Conservation (phyloP, 2,797 vertebrate genomes). For the Microctenopoma steveboyesi region DNA sequence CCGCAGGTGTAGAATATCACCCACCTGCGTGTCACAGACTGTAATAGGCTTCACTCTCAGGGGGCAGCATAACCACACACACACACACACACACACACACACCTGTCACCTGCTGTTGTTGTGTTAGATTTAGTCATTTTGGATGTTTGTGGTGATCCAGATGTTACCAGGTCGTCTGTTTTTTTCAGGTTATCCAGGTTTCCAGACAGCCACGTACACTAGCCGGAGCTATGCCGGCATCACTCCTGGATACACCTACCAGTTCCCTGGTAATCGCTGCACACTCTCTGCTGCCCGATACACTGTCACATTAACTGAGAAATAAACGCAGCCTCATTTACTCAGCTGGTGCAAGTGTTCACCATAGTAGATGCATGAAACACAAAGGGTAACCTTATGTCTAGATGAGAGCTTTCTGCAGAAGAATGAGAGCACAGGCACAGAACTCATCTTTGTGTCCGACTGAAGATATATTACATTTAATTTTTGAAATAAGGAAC, state of each 20-base stretch:
- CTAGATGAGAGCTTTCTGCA: not conserved
- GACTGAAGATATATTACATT: not conserved
- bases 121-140: not conserved
- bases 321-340: slow-evolving; percentile 1
- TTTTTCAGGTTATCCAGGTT: slow-evolving; percentile 93
- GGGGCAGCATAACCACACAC: slow-evolving; percentile 28
- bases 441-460: not conserved
- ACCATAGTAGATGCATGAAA: not conserved
- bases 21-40: slow-evolving; percentile 47
- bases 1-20: slow-evolving; percentile 60
- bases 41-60: slow-evolving; percentile 20
- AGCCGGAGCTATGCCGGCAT: slow-evolving; percentile 97
- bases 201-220: slow-evolving; percentile 98
- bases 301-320: slow-evolving; percentile 4
- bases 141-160: not conserved
- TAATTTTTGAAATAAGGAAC: not conserved
- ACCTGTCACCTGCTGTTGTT: not conserved
- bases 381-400: not conserved
- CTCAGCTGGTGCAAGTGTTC: not conserved
- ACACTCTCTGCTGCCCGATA: slow-evolving; percentile 21
- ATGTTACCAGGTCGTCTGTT: slow-evolving; percentile 17
- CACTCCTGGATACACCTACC: slow-evolving; percentile 98
- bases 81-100: slow-evolving; percentile 10
- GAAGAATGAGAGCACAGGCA: not conserved
- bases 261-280: slow-evolving; percentile 93